Evolutionary conservation across 2,888 invertebrate genomes (phyloP).

Genomic region (Oligia strigilis): DNA sequence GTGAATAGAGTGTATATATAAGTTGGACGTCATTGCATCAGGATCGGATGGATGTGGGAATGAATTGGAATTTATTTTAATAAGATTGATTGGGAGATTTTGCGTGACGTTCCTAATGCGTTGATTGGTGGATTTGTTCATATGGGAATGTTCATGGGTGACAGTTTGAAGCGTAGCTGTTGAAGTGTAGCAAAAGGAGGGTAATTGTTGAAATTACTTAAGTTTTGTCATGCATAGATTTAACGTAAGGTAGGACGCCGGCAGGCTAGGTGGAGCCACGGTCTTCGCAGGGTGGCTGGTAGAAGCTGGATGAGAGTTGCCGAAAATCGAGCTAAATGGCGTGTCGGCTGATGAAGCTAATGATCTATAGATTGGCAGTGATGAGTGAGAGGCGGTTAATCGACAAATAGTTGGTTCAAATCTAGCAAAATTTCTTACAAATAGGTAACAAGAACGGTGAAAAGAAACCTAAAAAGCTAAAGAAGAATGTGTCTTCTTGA

Average conservation of each 20-base stretch:
- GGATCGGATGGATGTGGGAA: slow-evolving; percentile 67
- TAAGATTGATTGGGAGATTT: slow-evolving; percentile 69
- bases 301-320: too few relatives aligned
- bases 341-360: too few relatives aligned
- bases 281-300: too few relatives aligned
- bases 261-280: too few relatives aligned
- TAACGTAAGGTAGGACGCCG: too few relatives aligned
- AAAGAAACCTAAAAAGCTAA: not conserved
- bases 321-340: too few relatives aligned
- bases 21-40: slow-evolving; percentile 58
- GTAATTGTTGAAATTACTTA: not conserved
- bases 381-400: too few relatives aligned
- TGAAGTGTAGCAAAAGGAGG: not conserved
- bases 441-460: not conserved
- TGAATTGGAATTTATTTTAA: slow-evolving; percentile 69
- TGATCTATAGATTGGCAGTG: too few relatives aligned
- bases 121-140: slow-evolving; percentile 40
- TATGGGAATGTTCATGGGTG: not conserved
- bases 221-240: slow-evolving; percentile 1
- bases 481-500: not conserved
- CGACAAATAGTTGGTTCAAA: not conserved
- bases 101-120: slow-evolving; percentile 48
- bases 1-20: not conserved
- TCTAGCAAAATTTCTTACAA: not conserved
- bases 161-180: slow-evolving; percentile 2